Evolutionary conservation across 1,140 invertebrate genomes (phyloP), one percentile per base, ranked within the genome.

Genomic region (Drosophila mojavensis): DNA sequence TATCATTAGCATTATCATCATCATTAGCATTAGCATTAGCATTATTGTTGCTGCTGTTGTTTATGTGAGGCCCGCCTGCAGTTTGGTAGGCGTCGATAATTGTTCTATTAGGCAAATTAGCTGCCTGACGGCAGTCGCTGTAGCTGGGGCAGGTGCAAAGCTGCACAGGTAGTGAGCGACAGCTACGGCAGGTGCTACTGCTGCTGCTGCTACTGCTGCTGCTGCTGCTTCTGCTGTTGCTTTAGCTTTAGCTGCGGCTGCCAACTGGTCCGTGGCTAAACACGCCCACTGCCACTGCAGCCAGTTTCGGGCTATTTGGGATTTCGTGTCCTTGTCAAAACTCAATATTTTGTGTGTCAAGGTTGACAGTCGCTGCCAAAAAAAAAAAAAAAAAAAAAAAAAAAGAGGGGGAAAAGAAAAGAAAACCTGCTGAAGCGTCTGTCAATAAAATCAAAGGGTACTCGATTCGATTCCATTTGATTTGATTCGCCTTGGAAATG

Each of bases 341-440:
- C 13, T 55, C 11, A 15, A 17, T 10, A 55, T 13, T 54, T 62
- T 58, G 41, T 58, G 69, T 65, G 69, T 71, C 69, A 71, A 71
- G 69, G 69, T 41, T 48, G 17, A 45, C 24, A 28, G 13, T 58
- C 39, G 39, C 56, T 59, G 10, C 13, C 9, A 26, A 55, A 39
- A 26, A 55, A 39, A 50, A 33, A 45, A 6, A 33, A 1, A 33
- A 33, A 33, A 1, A 9, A 33, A 33, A 10, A 33, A 1, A 33
- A 28, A 28, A 4, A 28, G 2, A 28, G 1, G 7, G 28, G 28
- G 28, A 30, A 30, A 30, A 2, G 28, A 5, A 5, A 6, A 33
- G 33, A 33, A 45, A 9, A 47, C 43, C 43, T 26, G 13, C 47
- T 4, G 36, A 39, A 39, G 36, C 36, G 9, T 2, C 47, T 50